Evolutionary conservation across 2,113 vertebrate genomes (phyloP).

Genomic region (Larimichthys polyactis): DNA sequence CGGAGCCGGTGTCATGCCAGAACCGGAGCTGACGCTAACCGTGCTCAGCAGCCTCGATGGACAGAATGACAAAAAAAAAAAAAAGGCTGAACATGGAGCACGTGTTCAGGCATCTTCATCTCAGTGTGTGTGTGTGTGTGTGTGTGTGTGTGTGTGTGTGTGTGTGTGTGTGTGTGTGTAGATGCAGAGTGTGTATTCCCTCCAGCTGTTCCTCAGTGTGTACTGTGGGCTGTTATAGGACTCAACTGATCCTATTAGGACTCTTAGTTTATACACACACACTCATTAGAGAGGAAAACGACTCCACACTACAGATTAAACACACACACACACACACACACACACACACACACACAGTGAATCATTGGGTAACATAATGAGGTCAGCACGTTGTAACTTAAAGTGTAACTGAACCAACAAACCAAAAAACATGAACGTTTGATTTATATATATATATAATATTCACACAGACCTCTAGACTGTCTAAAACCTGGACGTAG

Average conservation of each 20-base stretch:
- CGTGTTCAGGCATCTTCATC: too few species aligned
- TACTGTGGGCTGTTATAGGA: constrained; percentile 17
- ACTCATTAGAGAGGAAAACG: constrained; percentile 41
- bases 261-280: constrained; percentile 20
- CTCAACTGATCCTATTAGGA: constrained; percentile 34
- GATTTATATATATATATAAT: too few species aligned
- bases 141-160: not conserved
- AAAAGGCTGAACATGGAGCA: too few species aligned
- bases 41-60: too few species aligned
- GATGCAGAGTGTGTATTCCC: not conserved
- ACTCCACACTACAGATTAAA: constrained; percentile 13
- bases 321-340: constrained; percentile 18
- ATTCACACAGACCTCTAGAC: too few species aligned
- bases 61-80: too few species aligned
- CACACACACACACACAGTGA: not conserved
- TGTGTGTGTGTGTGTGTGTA: constrained; percentile 15
- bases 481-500: too few species aligned
- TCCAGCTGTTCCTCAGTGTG: constrained; percentile 29
- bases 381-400: not conserved
- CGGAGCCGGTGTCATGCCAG: too few species aligned
- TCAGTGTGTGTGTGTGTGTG: too few species aligned
- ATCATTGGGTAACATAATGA: too few species aligned
- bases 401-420: not conserved
- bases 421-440: too few species aligned
- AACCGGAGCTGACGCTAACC: too few species aligned